Conservation (phyloP, 2,113 vertebrate genomes). For the Manacus vitellinus region DNA sequence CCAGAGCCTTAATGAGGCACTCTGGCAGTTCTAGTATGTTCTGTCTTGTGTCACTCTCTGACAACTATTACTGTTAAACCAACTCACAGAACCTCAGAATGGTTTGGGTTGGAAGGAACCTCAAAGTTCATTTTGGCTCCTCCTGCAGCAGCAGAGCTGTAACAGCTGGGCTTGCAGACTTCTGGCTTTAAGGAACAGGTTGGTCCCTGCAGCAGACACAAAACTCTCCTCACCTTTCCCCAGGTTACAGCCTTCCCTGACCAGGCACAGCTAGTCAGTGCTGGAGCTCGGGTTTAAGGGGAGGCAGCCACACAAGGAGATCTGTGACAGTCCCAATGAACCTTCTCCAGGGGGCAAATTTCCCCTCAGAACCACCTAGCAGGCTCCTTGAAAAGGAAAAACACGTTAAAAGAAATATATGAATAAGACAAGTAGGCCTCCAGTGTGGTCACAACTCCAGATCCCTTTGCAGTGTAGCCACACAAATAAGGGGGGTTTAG, state of each 20-base stretch:
- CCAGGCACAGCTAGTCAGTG: background rate
- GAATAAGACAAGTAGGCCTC: background rate
- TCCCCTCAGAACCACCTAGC: background rate
- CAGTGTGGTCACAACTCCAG: too few species aligned
- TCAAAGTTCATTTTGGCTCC: rapidly evolving
- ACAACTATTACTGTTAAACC: rapidly evolving
- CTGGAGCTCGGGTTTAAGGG: background rate
- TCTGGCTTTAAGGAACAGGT: background rate
- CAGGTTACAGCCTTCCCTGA: background rate
- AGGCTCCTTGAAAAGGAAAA: background rate
- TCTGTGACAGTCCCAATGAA: background rate
- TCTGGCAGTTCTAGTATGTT: background rate
- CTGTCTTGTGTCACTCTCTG: background rate
- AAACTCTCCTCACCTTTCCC: background rate
- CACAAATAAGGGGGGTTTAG: background rate
- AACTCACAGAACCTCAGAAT: background rate
- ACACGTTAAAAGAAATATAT: background rate
- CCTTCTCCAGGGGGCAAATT: background rate
- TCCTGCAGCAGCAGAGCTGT: background rate
- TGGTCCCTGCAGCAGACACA: background rate
- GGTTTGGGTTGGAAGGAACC: background rate
- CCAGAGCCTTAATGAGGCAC: background rate
- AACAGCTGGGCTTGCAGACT: rapidly evolving
- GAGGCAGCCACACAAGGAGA: background rate
- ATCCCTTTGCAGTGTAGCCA: background rate